A percentile compares a stretch with the other conserved stretches of the same genome.
These are phyloP conservation scores for Ophonus ardosiacus DNA, from an alignment of 2,888 invertebrate species.

Conservation along the genomic window DNA sequence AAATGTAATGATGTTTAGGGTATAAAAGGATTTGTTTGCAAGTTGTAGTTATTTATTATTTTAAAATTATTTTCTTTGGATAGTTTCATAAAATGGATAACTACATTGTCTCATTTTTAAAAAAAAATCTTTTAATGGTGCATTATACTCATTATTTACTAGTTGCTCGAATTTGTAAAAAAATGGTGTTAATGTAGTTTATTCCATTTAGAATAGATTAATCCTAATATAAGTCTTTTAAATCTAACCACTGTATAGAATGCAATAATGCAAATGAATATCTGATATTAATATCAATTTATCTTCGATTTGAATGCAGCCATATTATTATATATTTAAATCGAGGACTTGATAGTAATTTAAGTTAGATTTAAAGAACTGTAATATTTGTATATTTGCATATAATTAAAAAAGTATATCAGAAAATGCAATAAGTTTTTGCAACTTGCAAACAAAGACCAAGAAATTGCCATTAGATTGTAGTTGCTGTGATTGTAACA, in stretches of 20 bases:
- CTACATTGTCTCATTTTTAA: slow-evolving; percentile 25
- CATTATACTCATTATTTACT: slow-evolving; percentile 23
- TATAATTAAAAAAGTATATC: slow-evolving; percentile 45
- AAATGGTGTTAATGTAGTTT: slow-evolving; percentile 32
- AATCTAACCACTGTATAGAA: slow-evolving; percentile 1
- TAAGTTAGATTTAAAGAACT: slow-evolving; percentile 20
- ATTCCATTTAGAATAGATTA: slow-evolving; percentile 24
- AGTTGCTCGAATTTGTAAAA: slow-evolving; percentile 14
- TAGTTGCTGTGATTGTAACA: slow-evolving; percentile 63
- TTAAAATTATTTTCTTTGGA: not conserved
- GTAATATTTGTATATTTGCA: slow-evolving; percentile 12
- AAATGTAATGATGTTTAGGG: slow-evolving; percentile 61
- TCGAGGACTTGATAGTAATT: slow-evolving; percentile 1
- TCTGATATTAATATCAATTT: too few relatives aligned
- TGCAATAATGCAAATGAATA: slow-evolving; percentile 3
- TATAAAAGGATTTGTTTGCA: slow-evolving; percentile 48
- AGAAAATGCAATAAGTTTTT: slow-evolving; percentile 48
- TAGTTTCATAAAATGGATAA: slow-evolving; percentile 33
- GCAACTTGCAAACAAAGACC: slow-evolving; percentile 56
- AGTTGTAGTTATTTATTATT: slow-evolving; percentile 49
- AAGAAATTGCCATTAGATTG: slow-evolving; percentile 59
- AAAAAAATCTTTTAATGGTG: slow-evolving; percentile 32
- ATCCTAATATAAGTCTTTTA: not conserved
- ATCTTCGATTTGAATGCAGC: slow-evolving; percentile 34
- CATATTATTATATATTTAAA: slow-evolving; percentile 25